phyloP scores from a whole-genome alignment of 2,113 vertebrate genomes.

The Poeciliopsis turrubarensis region DNA sequence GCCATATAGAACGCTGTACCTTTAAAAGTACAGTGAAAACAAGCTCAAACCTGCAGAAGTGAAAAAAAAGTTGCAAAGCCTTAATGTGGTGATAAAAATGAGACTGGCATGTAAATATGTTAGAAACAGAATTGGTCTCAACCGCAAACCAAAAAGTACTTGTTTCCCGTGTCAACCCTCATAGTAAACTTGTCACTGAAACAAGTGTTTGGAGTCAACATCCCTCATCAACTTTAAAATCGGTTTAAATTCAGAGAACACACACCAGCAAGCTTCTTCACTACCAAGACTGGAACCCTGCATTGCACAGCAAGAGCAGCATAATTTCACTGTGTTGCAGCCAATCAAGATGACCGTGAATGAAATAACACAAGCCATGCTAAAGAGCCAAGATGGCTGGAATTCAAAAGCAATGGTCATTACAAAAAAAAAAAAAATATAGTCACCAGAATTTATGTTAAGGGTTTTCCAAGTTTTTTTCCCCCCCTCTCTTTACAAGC shows the following conservation, averaged over 20 bases:
- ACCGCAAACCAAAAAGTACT: constrained; percentile 33
- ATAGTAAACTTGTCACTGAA: constrained; percentile 1
- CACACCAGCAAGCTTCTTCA: constrained; percentile 22
- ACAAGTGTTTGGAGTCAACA: constrained; percentile 39
- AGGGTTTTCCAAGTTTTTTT: constrained; percentile 53
- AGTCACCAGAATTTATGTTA: constrained; percentile 47
- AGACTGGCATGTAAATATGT: neutral
- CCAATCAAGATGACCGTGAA: constrained; percentile 42
- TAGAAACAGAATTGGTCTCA: constrained; percentile 24
- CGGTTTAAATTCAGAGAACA: constrained; percentile 17
- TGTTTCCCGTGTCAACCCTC: constrained; percentile 7
- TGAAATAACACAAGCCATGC: constrained; percentile 6
- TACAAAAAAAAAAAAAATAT: constrained; percentile 18
- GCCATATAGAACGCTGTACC: neutral
- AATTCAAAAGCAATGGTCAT: constrained; percentile 35
- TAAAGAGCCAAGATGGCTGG: constrained; percentile 47
- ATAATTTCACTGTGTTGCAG: constrained; percentile 19
- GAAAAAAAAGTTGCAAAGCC: neutral
- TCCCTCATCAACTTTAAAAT: constrained; percentile 22
- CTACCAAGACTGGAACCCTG: constrained; percentile 33
- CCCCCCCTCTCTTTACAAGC: constrained; percentile 10
- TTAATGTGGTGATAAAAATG: neutral
- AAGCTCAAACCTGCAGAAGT: no score
- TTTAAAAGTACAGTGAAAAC: neutral
- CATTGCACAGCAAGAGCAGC: constrained; percentile 29